phyloP scores from a whole-genome alignment of 2,888 invertebrate genomes.

The Drosophila paramelanica region DNA sequence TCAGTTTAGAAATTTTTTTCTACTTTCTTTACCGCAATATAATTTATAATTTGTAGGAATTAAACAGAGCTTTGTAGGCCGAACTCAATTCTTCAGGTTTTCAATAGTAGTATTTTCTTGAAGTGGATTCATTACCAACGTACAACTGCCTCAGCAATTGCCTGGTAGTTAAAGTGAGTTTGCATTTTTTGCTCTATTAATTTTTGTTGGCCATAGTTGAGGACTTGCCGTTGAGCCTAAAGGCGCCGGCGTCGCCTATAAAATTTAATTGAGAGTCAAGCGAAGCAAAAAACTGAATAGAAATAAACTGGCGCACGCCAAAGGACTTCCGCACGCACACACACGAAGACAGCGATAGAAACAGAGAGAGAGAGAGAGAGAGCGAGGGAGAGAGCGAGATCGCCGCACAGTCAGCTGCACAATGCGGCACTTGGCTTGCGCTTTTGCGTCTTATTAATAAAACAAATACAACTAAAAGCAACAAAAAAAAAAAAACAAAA shows the following conservation, averaged over 20 bases:
- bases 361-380: background rate
- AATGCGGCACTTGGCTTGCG: constrained; percentile 40
- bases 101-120: background rate
- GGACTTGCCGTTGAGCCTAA: constrained; percentile 42
- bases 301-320: constrained; percentile 66
- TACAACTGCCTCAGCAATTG: constrained; percentile 2
- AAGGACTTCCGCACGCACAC: constrained; percentile 70
- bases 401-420: constrained; percentile 20
- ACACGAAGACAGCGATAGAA: constrained; percentile 12
- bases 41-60: background rate
- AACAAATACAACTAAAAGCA: constrained; percentile 62
- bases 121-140: constrained; percentile 10
- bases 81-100: background rate
- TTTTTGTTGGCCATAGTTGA: constrained; percentile 55
- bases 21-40: no score
- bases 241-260: constrained; percentile 48
- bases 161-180: constrained; percentile 56
- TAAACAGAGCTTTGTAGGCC: no score
- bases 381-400: constrained; percentile 6
- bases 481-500: background rate
- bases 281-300: constrained; percentile 55
- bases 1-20: no score
- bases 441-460: constrained; percentile 71
- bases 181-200: constrained; percentile 75
- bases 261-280: constrained; percentile 74